Evolutionary conservation across 2,888 invertebrate species (phyloP), one percentile per base, ranked within the genome.

Genomic region (Drosophila maculinotata): DNA sequence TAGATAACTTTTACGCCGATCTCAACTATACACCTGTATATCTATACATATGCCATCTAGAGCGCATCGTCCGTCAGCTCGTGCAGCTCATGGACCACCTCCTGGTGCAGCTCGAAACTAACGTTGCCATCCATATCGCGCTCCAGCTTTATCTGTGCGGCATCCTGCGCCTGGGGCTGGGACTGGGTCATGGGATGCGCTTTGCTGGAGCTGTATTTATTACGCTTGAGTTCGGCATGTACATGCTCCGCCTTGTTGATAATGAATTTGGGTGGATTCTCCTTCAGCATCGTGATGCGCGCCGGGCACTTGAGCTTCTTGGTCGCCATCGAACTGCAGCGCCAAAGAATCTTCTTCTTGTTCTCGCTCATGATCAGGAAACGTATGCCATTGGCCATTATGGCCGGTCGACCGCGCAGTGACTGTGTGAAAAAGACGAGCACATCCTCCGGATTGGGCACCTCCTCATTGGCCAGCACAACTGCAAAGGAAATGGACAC

Each of bases 311-410:
- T 92, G 4, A 91, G 81, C 62, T 91, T 91, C 69, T 92, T 92
- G 15, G 92, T 92, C 25, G 91, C 91, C 92, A 92, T 92, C 9
- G 90, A 91, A 44, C 91, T 91, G 74, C 92, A 92, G 15, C 92
- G 90, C 92, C 92, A 92, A 20, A 92, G 70, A 3, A 92, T 91
- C 76, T 91, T 91, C 77, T 90, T 91, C 57, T 89, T 90, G 69
- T 91, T 92, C 73, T 92, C 91, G 64, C 91, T 92, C 92, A 92
- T 92, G n/a, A 91, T 87, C 7, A 92, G 82, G 59, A 91, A 92
- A 10, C 92, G 88, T n/a, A 91, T 87, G 53, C 91, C 91, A 57
- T 92, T 91, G 30, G 91, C 92, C 88, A 92, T 90, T n/a, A 92
- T 92, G 8, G 92, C 92, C 0, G 92, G 92, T 3, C 91, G 89